Percentiles rank a stretch among this genome's conserved stretches.
phyloP scores from a whole-genome alignment of 2,113 vertebrate genomes.

The Gorsachius goisagi region DNA sequence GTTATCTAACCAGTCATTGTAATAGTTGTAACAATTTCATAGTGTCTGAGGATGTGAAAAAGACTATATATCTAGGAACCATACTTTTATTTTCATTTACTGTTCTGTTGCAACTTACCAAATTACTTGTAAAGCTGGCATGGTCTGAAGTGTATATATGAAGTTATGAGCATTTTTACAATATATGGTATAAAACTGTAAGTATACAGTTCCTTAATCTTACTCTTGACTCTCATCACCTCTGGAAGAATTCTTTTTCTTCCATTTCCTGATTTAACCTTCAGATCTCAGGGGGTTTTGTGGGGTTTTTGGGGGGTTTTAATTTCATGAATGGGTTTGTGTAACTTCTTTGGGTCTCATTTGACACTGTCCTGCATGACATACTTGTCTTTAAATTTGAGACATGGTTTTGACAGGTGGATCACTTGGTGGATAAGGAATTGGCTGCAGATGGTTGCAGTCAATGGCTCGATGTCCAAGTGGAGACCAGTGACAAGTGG shows the following conservation, averaged over 20 bases:
- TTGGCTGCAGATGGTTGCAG: neutral
- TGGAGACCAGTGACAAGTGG: neutral
- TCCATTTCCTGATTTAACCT: neutral
- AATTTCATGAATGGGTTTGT: neutral
- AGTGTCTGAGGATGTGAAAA: neutral
- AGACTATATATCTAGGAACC: neutral
- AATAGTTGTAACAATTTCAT: neutral
- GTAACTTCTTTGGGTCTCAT: neutral
- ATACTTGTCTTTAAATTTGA: neutral
- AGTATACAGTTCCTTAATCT: neutral
- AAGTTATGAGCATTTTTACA: neutral
- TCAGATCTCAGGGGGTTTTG: neutral
- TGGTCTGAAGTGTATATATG: neutral
- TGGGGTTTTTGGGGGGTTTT: no score
- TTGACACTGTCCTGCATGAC: neutral
- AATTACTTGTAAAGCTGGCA: neutral
- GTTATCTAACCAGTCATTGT: neutral
- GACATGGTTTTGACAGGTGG: neutral
- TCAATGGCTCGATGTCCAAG: neutral
- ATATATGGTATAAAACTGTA: neutral
- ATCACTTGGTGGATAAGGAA: neutral
- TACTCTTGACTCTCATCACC: neutral
- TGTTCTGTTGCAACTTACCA: neutral
- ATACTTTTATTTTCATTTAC: neutral
- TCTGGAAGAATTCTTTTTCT: neutral